Evolutionary conservation across 1,140 invertebrate species (phyloP), one percentile per base, ranked within the genome.

Genomic region (Euglossa dilemma): DNA sequence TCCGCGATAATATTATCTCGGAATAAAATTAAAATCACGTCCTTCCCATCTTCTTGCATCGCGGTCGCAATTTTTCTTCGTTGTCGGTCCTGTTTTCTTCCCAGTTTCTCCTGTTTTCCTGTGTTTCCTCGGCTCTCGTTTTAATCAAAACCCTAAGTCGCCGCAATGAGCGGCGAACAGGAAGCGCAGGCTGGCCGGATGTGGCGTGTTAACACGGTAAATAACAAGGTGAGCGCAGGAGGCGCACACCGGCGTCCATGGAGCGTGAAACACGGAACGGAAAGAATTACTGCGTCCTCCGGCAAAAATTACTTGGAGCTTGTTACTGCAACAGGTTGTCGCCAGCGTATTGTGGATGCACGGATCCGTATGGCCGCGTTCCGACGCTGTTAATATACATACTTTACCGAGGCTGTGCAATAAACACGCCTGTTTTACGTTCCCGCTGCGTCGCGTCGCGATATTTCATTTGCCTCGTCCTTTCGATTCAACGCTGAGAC

Each of bases 261-360:
- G 70, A 80, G 61, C 71, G 71, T 87, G 71, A 87, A 87, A 87
- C 76, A 54, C 61, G 50, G 52, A 63, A 64, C 76, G 76, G 74
- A 69, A 70, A 63, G 76, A 87, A 77, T 87, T 76, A 61, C 71
- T 67, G 52, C 69, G 47, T 59, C 57, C 45, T 59, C 52, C 47
- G 25, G 77, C 71, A 87, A 87, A 87, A 87, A 87, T 87, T 84
- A 87, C 80, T 87, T 73, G 25, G 69, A 50, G 64, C 76, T 87
- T 73, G 85, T 87, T 87, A 87, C 86, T 28, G 87, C 87, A 88
- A 88, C 87, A 88, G 87, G 87, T 88, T 87, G 87, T 70, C 77
- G 59, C n/a, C 5, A 56, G 36, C n/a, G 61, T 73, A 83, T 70
- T 71, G 81, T 70, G 50, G 2, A 63, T 47, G 66, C 50, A 56